phyloP scores from a whole-genome alignment of 2,888 invertebrate genomes.

The Lathronympha strigana region DNA sequence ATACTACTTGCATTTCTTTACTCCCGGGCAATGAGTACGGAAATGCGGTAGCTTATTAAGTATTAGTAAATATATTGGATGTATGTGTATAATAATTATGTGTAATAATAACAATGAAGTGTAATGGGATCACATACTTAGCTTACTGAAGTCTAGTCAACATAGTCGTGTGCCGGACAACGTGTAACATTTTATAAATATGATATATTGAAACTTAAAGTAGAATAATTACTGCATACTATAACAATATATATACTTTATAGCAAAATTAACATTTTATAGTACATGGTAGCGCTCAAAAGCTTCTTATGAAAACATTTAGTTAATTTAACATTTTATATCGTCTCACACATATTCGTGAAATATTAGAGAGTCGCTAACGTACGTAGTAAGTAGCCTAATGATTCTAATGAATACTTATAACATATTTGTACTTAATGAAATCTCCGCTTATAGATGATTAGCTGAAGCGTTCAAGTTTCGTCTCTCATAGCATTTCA shows the following conservation, averaged over 20 bases:
- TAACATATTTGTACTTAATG: slow-evolving; percentile 14
- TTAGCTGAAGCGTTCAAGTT: slow-evolving; percentile 18
- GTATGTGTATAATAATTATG: slow-evolving; percentile 38
- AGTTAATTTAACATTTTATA: not conserved
- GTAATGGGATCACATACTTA: slow-evolving; percentile 53
- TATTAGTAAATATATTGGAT: slow-evolving; percentile 9
- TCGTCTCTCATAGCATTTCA: slow-evolving; percentile 11
- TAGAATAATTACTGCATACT: not conserved
- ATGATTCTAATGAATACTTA: slow-evolving; percentile 5
- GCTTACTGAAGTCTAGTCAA: slow-evolving; percentile 43
- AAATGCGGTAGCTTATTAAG: slow-evolving; percentile 54
- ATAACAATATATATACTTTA: not conserved
- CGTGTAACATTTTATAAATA: slow-evolving; percentile 30
- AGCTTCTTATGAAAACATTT: slow-evolving; percentile 4
- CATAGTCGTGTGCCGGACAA: slow-evolving; percentile 45
- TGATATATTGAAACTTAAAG: not conserved
- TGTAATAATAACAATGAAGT: slow-evolving; percentile 46
- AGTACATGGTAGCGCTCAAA: slow-evolving; percentile 1
- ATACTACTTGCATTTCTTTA: slow-evolving; percentile 63
- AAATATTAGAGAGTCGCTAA: not conserved
- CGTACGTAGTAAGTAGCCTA: no score
- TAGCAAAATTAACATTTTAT: not conserved
- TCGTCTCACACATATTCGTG: not conserved
- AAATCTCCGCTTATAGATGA: slow-evolving; percentile 22
- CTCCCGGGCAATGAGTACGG: slow-evolving; percentile 78